Evolutionary conservation across 2,888 invertebrate genomes (phyloP).

Genomic region (Zonitis immaculata): DNA sequence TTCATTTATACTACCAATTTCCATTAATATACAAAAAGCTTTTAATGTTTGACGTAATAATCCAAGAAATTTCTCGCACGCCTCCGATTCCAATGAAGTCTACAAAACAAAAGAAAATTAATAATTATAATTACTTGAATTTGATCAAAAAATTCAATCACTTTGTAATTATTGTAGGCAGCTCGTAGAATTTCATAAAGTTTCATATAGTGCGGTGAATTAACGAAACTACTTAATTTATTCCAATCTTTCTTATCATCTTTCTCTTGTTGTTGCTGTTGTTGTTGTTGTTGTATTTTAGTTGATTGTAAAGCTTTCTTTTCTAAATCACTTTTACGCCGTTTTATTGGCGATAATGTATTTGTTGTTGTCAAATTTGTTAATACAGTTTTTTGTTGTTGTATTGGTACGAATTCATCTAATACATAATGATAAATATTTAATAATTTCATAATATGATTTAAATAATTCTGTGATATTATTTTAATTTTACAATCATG

Average conservation of each 20-base stretch:
- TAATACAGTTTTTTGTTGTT: slow-evolving; percentile 51
- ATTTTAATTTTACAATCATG: slow-evolving; percentile 49
- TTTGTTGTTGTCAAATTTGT: slow-evolving; percentile 52
- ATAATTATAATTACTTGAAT: too few relatives aligned
- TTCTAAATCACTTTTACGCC: slow-evolving; percentile 45
- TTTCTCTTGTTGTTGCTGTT: not conserved
- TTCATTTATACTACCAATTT: slow-evolving; percentile 65
- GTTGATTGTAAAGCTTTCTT: slow-evolving; percentile 36
- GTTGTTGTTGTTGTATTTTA: slow-evolving; percentile 16
- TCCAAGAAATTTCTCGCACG: slow-evolving; percentile 68
- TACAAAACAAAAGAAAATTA: slow-evolving; percentile 44
- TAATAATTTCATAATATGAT: slow-evolving; percentile 64
- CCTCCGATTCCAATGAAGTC: slow-evolving; percentile 73
- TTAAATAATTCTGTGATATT: slow-evolving; percentile 61
- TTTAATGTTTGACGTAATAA: slow-evolving; percentile 61
- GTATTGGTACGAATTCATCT: slow-evolving; percentile 61
- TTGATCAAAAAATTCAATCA: too few relatives aligned
- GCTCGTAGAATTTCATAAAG: slow-evolving; percentile 76
- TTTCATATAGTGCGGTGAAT: slow-evolving; percentile 77
- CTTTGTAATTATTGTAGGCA: slow-evolving; percentile 85
- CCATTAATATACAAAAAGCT: slow-evolving; percentile 65
- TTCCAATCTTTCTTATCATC: slow-evolving; percentile 36
- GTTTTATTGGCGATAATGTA: slow-evolving; percentile 49
- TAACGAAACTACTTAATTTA: slow-evolving; percentile 59
- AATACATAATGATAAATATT: slow-evolving; percentile 73